Evolutionary conservation across 1,140 invertebrate species (phyloP), one percentile per base, ranked within the genome.

Genomic region (Sinonovacula constricta): DNA sequence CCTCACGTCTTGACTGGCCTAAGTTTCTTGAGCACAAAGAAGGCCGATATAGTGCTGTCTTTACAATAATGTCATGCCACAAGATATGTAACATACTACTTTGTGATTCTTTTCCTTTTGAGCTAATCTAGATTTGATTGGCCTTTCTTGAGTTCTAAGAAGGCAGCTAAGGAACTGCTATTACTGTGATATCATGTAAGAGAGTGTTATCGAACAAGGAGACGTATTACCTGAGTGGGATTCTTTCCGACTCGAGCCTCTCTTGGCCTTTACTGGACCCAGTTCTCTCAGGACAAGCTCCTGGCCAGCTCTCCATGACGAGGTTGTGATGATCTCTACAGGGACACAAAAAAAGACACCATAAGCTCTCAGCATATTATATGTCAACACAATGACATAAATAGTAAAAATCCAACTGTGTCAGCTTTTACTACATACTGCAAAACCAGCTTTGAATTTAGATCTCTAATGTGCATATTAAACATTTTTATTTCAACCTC

Each of bases 311-410:
- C 88, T 60, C 89, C 89, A 90, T 34, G 89, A 88, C 3, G 85
- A 87, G 4, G 88, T 89, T 10, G 89, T 89, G 57, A 90, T 90
- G 15, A 89, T 83, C 65, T 87, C 89, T 89, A 81, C 0, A 85
- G 77, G 59, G 39, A 45, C 51, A 72, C 65, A 30, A 63, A 39
- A 77, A 72, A 24, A 22, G 49, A 22, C 7, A 33, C 51, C 31
- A 22, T 24, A 5, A 54, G 15, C 14, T 22, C 18, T 2, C n/a
- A 54, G 22, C 30, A 22, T n/a, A n/a, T 66, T 22, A 15, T n/a
- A 39, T n/a, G 22, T 22, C 18, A 45, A 22, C 36, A 28, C 26
- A 22, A 18, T 45, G 33, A 39, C 31, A 34, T 22, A 10, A 2
- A 22, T 39, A 22, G 22, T 22, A 30, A 22, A 45, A 10, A 24